Evolutionary conservation across 2,797 vertebrate genomes (phyloP).

Genomic region (Trematomus bernacchii): DNA sequence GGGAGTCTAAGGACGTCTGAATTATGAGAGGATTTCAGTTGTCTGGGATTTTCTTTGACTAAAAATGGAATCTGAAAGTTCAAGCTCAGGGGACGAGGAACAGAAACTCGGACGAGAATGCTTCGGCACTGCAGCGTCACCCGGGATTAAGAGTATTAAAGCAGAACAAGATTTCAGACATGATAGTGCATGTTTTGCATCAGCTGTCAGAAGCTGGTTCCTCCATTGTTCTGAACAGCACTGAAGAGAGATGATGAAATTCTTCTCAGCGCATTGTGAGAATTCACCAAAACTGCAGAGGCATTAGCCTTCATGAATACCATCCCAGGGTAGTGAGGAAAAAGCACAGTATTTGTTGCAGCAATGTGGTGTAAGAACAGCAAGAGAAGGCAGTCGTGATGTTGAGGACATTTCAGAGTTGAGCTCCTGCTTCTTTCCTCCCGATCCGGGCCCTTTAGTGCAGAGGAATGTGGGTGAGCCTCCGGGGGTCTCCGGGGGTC

Average conservation of each 20-base stretch:
- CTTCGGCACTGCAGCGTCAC: slow-evolving; percentile 28
- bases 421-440: slow-evolving; percentile 29
- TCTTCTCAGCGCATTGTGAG: background rate
- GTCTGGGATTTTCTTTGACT: slow-evolving; percentile 48
- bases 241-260: slow-evolving; percentile 29
- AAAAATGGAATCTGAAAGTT: slow-evolving; percentile 57
- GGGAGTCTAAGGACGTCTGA: slow-evolving; percentile 39
- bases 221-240: slow-evolving; percentile 9
- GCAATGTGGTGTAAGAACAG: slow-evolving; percentile 1
- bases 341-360: slow-evolving; percentile 31
- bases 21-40: slow-evolving; percentile 49
- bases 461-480: slow-evolving; percentile 55
- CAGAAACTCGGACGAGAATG: slow-evolving; percentile 21
- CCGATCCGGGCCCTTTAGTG: slow-evolving; percentile 33
- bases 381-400: slow-evolving; percentile 13
- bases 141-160: slow-evolving; percentile 57
- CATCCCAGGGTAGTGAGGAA: slow-evolving; percentile 27
- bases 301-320: slow-evolving; percentile 29
- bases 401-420: slow-evolving; percentile 37
- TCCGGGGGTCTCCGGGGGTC: slow-evolving; percentile 52
- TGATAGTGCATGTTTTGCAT: slow-evolving; percentile 56
- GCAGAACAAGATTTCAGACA: slow-evolving; percentile 39
- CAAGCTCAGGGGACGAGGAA: slow-evolving; percentile 46
- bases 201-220: slow-evolving; percentile 57
- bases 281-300: background rate